phyloP scores from a whole-genome alignment of 2,113 vertebrate species.

The Mugil cephalus region DNA sequence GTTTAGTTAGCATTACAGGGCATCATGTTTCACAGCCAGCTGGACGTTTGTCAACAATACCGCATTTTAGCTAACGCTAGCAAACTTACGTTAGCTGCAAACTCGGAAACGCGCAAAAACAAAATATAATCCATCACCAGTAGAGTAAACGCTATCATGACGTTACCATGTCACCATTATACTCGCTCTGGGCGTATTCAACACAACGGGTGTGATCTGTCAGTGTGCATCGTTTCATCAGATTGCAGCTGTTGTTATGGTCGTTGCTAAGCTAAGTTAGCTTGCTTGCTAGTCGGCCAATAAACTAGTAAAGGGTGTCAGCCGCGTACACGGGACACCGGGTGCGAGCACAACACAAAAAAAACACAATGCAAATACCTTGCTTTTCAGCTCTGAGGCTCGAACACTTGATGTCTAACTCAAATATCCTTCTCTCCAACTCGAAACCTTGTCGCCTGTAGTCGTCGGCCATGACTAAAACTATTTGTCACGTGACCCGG shows the following conservation, averaged over 20 bases:
- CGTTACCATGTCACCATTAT: rapidly evolving
- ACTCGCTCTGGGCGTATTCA: background rate
- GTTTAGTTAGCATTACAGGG: background rate
- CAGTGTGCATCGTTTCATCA: slow-evolving; percentile 32
- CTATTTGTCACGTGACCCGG: slow-evolving; percentile 80
- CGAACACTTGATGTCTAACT: slow-evolving; percentile 86
- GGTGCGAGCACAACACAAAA: background rate
- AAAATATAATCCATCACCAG: background rate
- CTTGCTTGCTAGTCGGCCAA: slow-evolving; percentile 60
- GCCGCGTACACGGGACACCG: background rate
- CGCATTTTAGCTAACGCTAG: slow-evolving; percentile 50
- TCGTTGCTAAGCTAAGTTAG: slow-evolving; percentile 56
- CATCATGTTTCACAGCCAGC: background rate
- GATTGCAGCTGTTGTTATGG: slow-evolving; percentile 68
- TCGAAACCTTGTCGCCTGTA: slow-evolving; percentile 86
- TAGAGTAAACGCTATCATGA: rapidly evolving
- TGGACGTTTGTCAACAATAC: slow-evolving; percentile 41
- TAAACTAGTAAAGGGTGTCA: background rate
- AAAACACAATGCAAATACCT: slow-evolving; percentile 64
- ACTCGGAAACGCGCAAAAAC: background rate
- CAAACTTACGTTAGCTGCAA: slow-evolving; percentile 41
- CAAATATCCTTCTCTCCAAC: slow-evolving; percentile 87
- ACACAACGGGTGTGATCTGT: background rate
- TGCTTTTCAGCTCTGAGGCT: slow-evolving; percentile 83
- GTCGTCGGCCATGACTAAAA: slow-evolving; percentile 87